Base-by-base conservation (phyloP, 1,140 invertebrate genomes). In the Hyphantria cunea region DNA sequence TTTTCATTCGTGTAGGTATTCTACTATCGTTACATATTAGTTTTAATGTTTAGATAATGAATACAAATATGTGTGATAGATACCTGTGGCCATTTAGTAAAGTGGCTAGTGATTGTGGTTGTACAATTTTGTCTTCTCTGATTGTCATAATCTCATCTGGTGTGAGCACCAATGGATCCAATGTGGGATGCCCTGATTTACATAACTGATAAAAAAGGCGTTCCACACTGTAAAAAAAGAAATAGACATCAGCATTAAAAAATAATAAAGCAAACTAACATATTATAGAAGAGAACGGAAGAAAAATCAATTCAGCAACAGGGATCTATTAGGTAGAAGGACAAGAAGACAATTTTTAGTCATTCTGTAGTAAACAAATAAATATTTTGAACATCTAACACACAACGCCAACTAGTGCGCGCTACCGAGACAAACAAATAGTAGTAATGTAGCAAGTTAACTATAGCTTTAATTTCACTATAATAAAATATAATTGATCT, bases 31-130 rank as follows among this genome's bases (percentile, higher is more conserved):
- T 25, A 25, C 17, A 37, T 37, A 4, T 4, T 11, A 10, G 34
- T 37, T 4, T 11, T 37, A 3, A 8, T 10, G 11, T 37, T 9
- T 48, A 48, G 34, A 31, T 12, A 48, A 37, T 33, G 3, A n/a
- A 14, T 31, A 25, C 9, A 10, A n/a, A 9, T 8, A 42, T 0
- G 15, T 6, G n/a, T 17, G 12, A 51, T 15, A 84, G 91, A 90
- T 93, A 96, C 96, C 95, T 96, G 91, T 97, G 96, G 67, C 95
- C 95, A 91, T 97, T 95, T 58, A 98, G 93, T 69, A 98, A 91
- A 44, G 95, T 95, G 76, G 95, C 96, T 11, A 98, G 91, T 68
- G 95, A 92, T 78, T 95, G 94, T 52, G 96, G 95, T 68, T 95
- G 94, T 76, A 93, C 92, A 44, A 97, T 91, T 87, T 95, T 94